A percentile compares a stretch with the other conserved stretches of the same genome.
phyloP scores from a whole-genome alignment of 2,113 vertebrate genomes.

The Callithrix jacchus region DNA sequence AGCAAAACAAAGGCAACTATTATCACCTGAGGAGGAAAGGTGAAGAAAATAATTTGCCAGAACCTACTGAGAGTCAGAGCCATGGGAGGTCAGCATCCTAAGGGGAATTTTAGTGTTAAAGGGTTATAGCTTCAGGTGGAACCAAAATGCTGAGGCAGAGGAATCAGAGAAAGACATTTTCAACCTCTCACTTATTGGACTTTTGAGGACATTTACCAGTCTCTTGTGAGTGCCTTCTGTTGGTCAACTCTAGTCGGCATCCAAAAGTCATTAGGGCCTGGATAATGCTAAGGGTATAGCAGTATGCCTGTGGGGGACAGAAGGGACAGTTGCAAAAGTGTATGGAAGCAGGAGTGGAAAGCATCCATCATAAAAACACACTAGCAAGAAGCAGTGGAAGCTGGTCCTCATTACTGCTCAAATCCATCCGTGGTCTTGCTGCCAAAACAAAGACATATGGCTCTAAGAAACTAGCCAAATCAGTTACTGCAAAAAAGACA shows the following conservation, averaged over 20 bases:
- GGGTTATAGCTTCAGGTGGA: no score
- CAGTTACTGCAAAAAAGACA: background rate
- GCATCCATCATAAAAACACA: background rate
- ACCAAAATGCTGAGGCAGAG: background rate
- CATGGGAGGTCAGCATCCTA: background rate
- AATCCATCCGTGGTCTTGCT: background rate
- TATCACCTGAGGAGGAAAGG: background rate
- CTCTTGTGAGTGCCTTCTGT: background rate
- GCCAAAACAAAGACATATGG: background rate
- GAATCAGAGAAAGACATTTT: background rate
- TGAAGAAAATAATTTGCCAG: background rate
- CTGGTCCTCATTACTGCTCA: background rate
- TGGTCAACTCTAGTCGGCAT: background rate
- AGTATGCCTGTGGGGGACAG: no score
- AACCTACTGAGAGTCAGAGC: background rate
- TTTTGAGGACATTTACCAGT: background rate
- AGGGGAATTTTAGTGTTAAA: background rate
- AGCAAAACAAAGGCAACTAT: background rate
- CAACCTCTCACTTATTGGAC: background rate
- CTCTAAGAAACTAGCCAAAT: background rate
- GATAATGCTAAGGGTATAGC: background rate
- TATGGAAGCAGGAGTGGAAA: background rate
- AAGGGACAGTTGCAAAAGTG: background rate
- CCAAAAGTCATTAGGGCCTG: background rate
- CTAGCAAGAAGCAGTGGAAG: background rate